These are phyloP conservation scores for Labia minor DNA, from an alignment of 2,888 invertebrate species.

Conservation along the genomic window DNA sequence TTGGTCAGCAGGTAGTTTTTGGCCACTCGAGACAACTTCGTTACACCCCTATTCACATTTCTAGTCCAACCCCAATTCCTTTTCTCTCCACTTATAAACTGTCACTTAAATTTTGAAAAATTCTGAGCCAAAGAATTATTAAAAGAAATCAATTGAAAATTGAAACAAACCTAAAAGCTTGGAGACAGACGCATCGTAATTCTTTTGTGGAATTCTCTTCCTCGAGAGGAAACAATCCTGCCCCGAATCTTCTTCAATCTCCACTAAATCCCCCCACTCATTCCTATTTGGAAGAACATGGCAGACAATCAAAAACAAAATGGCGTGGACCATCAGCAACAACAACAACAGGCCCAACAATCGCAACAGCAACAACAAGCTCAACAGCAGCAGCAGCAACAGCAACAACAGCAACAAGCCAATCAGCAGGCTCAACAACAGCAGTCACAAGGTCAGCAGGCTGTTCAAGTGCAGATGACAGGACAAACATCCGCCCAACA, in stretches of 20 bases:
- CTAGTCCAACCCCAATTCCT: neutral
- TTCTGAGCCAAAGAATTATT: neutral
- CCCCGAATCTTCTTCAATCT: neutral
- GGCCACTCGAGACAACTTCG: neutral
- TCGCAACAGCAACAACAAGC: constrained; percentile 30
- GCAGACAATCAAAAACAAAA: neutral
- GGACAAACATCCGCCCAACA: constrained; percentile 8
- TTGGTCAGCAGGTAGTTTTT: constrained; percentile 1
- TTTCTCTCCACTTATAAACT: too few relatives aligned
- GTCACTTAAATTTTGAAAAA: neutral
- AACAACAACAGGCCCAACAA: constrained; percentile 33
- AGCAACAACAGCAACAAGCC: constrained; percentile 29
- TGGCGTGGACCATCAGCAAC: constrained; percentile 15
- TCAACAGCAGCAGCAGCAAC: constrained; percentile 22
- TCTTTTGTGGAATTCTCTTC: neutral
- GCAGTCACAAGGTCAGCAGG: neutral
- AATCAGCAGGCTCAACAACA: neutral
- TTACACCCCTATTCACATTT: neutral
- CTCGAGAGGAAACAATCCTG: neutral
- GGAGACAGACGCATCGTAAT: neutral
- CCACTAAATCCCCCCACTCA: neutral
- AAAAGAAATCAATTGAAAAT: neutral
- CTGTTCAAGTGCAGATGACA: constrained; percentile 18
- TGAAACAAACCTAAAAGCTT: neutral
- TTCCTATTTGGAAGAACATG: neutral